These are phyloP conservation scores for Euplexia lucipara DNA, from an alignment of 2,888 invertebrate species.

Conservation along the genomic window DNA sequence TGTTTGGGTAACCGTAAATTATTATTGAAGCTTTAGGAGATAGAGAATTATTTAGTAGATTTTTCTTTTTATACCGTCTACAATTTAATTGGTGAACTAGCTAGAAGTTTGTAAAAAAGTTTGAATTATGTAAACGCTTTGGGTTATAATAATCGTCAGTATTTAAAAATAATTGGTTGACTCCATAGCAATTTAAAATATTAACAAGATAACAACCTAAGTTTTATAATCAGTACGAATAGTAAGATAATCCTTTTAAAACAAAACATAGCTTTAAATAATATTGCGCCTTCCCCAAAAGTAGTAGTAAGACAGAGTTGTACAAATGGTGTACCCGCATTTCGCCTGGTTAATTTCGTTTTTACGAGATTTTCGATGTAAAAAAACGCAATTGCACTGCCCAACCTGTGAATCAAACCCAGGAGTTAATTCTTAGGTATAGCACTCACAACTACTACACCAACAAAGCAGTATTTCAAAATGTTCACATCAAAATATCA, in stretches of 20 bases:
- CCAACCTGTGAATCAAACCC: too few species aligned
- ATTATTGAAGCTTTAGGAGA: constrained; percentile 1
- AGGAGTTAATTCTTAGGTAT: too few species aligned
- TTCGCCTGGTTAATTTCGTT: too few species aligned
- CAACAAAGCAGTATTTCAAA: too few species aligned
- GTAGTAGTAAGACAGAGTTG: too few species aligned
- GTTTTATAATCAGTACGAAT: neutral
- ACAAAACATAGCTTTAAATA: too few species aligned
- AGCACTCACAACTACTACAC: too few species aligned
- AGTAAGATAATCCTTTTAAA: neutral
- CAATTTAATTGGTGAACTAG: constrained; percentile 6
- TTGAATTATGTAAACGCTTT: neutral
- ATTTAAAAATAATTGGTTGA: neutral
- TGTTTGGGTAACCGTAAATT: constrained; percentile 26
- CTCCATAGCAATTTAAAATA: neutral
- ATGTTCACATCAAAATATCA: neutral
- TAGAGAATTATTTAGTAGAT: constrained; percentile 3
- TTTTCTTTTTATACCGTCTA: constrained; percentile 26
- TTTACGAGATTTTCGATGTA: too few species aligned
- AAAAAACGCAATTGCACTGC: too few species aligned
- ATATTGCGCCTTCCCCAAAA: too few species aligned
- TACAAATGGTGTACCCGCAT: too few species aligned
- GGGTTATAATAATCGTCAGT: neutral
- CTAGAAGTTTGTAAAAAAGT: neutral
- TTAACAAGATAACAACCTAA: neutral